Evolutionary conservation across 37 sponge, comb jelly and placozoan species (phyloP), one percentile per base, ranked within the genome.

Genomic region (Axinella damicornis): DNA sequence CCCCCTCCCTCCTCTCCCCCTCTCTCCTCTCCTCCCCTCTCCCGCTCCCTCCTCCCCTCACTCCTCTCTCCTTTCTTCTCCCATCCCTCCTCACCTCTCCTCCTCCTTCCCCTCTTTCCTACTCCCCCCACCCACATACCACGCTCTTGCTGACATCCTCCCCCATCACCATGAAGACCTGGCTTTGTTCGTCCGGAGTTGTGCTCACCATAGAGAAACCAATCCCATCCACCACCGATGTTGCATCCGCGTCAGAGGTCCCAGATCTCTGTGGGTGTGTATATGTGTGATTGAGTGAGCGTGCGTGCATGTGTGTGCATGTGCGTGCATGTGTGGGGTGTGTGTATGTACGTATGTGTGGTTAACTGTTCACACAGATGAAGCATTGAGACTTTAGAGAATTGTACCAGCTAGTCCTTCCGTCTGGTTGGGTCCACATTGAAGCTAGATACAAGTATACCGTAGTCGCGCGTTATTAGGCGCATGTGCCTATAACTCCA

Each of bases 131-230:
- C 16, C 31, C 33, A 73, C 92, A 75, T 67, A 92, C 92, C 75
- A 83, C 88, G 71, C 84, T 71, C 73, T 79, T 87, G 75, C 85
- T 88, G 76, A 92, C 88, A 34, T 83, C 88, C 39, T 92, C 85
- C 0, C 73, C 82, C 19, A 92, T 73, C 56, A 92, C 92, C 65
- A 55, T 92, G 71, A 92, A 92, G 57, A 80, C 76, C n/a, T 78
- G 81, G 13, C 41, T 66, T 36, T 70, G 65, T 46, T 91, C 91
- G 18, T 76, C 82, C 1, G 78, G 92, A 20, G 64, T 72, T 20
- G 79, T 56, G 38, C 57, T 66, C 12, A 74, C 52, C 56, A 84
- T 32, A 24, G 46, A 4, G 65, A 79, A 35, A 30, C 60, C 33
- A 36, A 80, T 15, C 33, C 30, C 22, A 19, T 86, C 86, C 9